Percentiles rank a stretch among this genome's conserved stretches.
Conservation (phyloP, 2,113 vertebrate species). For the Castor canadensis region DNA sequence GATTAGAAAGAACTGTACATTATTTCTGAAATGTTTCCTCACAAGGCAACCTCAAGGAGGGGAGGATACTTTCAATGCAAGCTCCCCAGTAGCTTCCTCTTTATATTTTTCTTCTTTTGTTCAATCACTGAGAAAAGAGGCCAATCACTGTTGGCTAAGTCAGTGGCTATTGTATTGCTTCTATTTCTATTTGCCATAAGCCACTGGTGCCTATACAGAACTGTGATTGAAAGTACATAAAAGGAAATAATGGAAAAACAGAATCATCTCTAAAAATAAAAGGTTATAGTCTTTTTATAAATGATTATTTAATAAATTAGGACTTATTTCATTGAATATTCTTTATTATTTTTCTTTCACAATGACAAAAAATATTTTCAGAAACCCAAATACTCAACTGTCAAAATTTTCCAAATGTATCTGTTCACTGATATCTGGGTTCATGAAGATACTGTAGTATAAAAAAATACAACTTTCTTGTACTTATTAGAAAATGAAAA, state of each 20-base stretch:
- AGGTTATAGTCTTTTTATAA: neutral
- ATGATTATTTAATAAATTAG: neutral
- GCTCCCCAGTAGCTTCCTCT: neutral
- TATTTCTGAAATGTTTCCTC: slow-evolving; percentile 18
- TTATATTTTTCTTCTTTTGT: neutral
- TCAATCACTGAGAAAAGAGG: neutral
- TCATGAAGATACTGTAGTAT: slow-evolving; percentile 38
- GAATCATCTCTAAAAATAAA: neutral
- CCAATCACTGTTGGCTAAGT: neutral
- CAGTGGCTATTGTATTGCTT: slow-evolving; percentile 10
- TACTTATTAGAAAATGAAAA: slow-evolving; percentile 72
- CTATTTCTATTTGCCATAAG: neutral
- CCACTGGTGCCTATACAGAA: neutral
- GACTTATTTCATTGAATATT: neutral
- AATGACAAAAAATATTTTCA: slow-evolving; percentile 18
- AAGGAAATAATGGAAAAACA: neutral
- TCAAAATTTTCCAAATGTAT: slow-evolving; percentile 47
- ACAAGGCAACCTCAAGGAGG: neutral
- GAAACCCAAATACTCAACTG: neutral
- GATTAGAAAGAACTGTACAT: neutral
- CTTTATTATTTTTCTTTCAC: neutral
- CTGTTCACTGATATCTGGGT: slow-evolving; percentile 50
- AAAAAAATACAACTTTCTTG: slow-evolving; percentile 68
- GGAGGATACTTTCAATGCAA: neutral
- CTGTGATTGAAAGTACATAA: neutral